Evolutionary conservation across 2,113 vertebrate species (phyloP).

Genomic region (Spilogale gracilis): DNA sequence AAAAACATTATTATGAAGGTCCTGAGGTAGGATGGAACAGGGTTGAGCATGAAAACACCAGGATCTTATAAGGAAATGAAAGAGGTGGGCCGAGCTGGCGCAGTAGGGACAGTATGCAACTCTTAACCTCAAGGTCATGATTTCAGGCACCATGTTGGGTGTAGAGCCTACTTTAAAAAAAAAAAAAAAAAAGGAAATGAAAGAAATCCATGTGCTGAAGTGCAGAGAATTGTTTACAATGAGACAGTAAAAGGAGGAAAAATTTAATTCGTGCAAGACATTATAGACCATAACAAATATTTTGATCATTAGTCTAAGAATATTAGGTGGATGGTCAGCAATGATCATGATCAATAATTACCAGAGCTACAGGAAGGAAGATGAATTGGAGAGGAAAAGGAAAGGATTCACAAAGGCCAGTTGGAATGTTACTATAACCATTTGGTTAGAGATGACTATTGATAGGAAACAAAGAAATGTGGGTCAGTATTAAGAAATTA

Average conservation of each 20-base stretch:
- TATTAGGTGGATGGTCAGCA: neutral
- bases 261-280: neutral
- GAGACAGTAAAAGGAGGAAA: slow-evolving; percentile 5
- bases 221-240: neutral
- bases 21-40: neutral
- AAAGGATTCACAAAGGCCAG: slow-evolving; percentile 10
- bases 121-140: neutral
- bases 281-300: slow-evolving; percentile 17
- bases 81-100: neutral
- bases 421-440: neutral
- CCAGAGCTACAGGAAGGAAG: neutral
- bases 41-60: neutral
- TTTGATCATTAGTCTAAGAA: slow-evolving; percentile 56
- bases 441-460: neutral
- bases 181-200: neutral
- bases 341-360: neutral
- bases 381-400: slow-evolving; percentile 1
- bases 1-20: slow-evolving; percentile 40
- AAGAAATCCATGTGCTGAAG: neutral
- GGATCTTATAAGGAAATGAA: slow-evolving; percentile 34
- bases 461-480: slow-evolving; percentile 10
- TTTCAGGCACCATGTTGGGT: neutral
- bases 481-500: slow-evolving; percentile 32
- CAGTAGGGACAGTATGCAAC: neutral
- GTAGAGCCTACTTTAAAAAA: neutral